Evolutionary conservation across 2,797 vertebrate species (phyloP), one percentile per base, ranked within the genome.

Genomic region (Bryconaethiops microstoma): DNA sequence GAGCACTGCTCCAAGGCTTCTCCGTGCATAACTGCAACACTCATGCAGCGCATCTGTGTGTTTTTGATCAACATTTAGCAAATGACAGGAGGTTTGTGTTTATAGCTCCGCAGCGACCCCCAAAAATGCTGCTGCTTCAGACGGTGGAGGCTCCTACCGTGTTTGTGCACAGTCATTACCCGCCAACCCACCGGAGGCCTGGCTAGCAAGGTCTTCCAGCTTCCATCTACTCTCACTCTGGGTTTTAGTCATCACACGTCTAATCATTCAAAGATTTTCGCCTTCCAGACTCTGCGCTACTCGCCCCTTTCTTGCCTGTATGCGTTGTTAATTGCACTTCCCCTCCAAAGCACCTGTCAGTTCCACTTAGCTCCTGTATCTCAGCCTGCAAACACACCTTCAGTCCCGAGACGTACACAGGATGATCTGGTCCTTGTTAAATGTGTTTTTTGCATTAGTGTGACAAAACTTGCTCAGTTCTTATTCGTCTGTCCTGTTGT

Each of bases 111-210:
- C 42, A 48, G n/a, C n/a, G 6, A 39, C 1, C 4, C 19, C 40
- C 42, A 19, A 13, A 48, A 68, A 68, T 45, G 65, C 40, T 48
- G 48, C 45, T 48, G 23, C 7, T 52, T 48, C 25, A 52, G 68
- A 52, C 23, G 45, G 62, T 39, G 14, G 29, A 6, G 40, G 72
- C 13, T 45, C 55, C 39, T 8, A 21, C 55, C 55, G 68, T 74
- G 84, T 87, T 87, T 87, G 82, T 87, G 85, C 85, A 88, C 77
- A 76, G 86, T 87, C 86, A 88, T 35, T 86, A 84, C 86, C 80
- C 84, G 77, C 73, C 74, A 64, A 59, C 64, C 76, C 79, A 64
- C 74, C 35, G 62, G 76, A 71, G 76, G 75, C 83, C 78, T 80
- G 62, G 25, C 40, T 21, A 45, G 42, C 60, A 52, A 10, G n/a